Conservation (phyloP, 2,113 vertebrate species). For the Tapirus terrestris region DNA sequence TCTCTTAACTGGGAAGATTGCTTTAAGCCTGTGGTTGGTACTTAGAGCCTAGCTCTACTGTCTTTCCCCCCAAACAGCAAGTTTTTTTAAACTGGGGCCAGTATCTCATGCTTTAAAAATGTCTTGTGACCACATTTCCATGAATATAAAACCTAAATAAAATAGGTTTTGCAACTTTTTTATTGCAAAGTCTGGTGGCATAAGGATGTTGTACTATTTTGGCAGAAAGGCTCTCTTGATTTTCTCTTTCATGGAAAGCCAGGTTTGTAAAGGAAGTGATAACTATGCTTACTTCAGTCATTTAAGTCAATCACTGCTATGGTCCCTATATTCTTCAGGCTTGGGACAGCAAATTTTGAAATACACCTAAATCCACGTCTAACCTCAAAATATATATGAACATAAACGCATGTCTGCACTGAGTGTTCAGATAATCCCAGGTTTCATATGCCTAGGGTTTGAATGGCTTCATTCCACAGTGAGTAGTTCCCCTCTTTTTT, state of each 20-base stretch:
- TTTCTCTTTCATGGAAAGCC: conserved; percentile 70
- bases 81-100: conserved; percentile 46
- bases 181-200: conserved; percentile 57
- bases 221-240: conserved; percentile 56
- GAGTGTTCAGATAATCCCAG: conserved; percentile 13
- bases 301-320: conserved; percentile 68
- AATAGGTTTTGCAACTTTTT: conserved; percentile 34
- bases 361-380: conserved; percentile 56
- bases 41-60: conserved; percentile 6
- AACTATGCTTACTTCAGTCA: conserved; percentile 78
- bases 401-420: background rate
- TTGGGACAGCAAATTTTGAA: conserved; percentile 61
- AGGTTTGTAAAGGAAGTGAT: conserved; percentile 73
- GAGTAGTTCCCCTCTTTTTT: background rate
- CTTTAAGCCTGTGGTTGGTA: conserved; percentile 75
- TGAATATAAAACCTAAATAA: conserved; percentile 48
- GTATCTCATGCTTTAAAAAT: conserved; percentile 76
- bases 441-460: background rate
- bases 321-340: conserved; percentile 42
- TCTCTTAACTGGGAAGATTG: conserved; percentile 71
- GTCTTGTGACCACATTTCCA: conserved; percentile 53
- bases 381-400: background rate
- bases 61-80: conserved; percentile 67
- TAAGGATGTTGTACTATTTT: conserved; percentile 63
- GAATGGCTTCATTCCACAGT: conserved; percentile 11